phyloP scores from a whole-genome alignment of 2,113 vertebrate species.

The Pelmatolapia mariae region DNA sequence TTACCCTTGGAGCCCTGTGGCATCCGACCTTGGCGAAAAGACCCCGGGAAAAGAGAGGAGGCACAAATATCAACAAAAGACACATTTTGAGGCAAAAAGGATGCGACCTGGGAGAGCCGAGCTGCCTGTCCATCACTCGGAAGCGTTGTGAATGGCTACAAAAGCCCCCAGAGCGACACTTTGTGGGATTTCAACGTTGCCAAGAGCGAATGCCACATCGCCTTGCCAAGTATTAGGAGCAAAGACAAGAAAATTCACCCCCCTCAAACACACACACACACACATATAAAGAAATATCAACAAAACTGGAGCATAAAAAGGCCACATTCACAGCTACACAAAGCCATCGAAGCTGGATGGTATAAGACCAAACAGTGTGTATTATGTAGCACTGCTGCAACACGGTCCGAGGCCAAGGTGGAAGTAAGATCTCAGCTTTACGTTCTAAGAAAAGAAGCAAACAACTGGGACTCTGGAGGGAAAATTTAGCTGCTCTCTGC shows the following conservation, averaged over 20 bases:
- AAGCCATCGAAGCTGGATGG: constrained; percentile 44
- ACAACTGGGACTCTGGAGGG: constrained; percentile 36
- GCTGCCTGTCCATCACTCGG: constrained; percentile 61
- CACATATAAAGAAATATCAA: constrained; percentile 52
- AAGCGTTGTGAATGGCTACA: constrained; percentile 50
- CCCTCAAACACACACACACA: not conserved
- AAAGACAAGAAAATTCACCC: constrained; percentile 51
- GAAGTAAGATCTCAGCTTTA: constrained; percentile 50
- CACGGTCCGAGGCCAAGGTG: constrained; percentile 38
- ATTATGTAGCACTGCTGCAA: constrained; percentile 51
- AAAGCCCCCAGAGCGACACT: constrained; percentile 56
- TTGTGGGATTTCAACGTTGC: constrained; percentile 62
- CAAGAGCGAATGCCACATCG: constrained; percentile 53
- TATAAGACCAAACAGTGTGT: constrained; percentile 27
- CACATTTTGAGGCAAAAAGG: constrained; percentile 34
- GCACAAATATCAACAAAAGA: constrained; percentile 53
- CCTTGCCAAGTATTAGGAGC: constrained; percentile 57
- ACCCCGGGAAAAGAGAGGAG: constrained; percentile 5
- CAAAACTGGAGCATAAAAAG: constrained; percentile 64
- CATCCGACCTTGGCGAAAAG: constrained; percentile 35
- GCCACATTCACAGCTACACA: constrained; percentile 62
- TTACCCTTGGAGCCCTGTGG: constrained; percentile 53
- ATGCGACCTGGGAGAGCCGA: constrained; percentile 45
- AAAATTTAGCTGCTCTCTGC: constrained; percentile 49
- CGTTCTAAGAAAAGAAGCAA: constrained; percentile 45